phyloP scores from a whole-genome alignment of 2,113 vertebrate species.

The Apistogramma diplotaenia region DNA sequence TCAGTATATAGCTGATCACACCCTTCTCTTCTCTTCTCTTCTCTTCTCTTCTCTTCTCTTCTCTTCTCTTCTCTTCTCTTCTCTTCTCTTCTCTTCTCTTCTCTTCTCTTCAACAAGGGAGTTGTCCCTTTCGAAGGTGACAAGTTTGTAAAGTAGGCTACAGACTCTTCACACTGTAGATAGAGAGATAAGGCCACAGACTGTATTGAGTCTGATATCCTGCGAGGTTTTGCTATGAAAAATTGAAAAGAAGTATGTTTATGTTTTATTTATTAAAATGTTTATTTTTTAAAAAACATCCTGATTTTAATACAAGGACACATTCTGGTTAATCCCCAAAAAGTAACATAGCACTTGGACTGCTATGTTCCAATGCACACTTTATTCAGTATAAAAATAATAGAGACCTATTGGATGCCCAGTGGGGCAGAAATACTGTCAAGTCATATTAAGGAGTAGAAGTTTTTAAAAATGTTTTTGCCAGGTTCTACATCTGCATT shows the following conservation, averaged over 20 bases:
- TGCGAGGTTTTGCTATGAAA: constrained; percentile 11
- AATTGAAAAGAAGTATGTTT: constrained; percentile 10
- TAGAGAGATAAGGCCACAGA: not conserved
- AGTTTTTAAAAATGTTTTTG: constrained; percentile 33
- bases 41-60: not conserved
- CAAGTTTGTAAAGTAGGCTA: constrained; percentile 36
- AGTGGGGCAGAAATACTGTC: constrained; percentile 42
- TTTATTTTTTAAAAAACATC: not conserved
- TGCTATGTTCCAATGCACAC: constrained; percentile 14
- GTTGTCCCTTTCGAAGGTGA: constrained; percentile 41
- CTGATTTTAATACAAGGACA: not conserved
- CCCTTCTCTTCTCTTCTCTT: not conserved
- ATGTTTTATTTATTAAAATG: not conserved
- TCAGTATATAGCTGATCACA: not conserved
- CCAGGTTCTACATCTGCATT: constrained; percentile 28
- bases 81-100: constrained; percentile 6
- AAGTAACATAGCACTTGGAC: not conserved
- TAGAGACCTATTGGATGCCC: constrained; percentile 28
- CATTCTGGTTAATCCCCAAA: not conserved
- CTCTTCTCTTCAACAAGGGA: constrained; percentile 29
- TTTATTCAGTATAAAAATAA: constrained; percentile 39
- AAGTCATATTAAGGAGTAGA: constrained; percentile 39
- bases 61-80: not conserved
- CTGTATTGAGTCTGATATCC: constrained; percentile 15
- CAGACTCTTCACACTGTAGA: not conserved